phyloP scores from a whole-genome alignment of 2,888 invertebrate genomes.

The Pyrochroa serraticornis region DNA sequence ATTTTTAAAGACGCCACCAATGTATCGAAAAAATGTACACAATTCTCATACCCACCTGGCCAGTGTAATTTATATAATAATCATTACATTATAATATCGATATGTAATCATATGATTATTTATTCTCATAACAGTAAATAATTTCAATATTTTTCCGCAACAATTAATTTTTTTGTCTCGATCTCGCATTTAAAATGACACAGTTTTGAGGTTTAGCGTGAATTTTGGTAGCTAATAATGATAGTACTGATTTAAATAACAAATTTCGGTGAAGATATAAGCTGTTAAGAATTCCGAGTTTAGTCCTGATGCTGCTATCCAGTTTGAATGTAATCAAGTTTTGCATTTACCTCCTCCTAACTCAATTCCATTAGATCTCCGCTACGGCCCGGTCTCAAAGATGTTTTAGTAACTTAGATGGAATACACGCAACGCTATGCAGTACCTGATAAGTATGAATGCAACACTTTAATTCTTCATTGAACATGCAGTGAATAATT shows the following conservation, averaged over 20 bases:
- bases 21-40: slow-evolving; percentile 12
- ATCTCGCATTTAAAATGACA: no score
- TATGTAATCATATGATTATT: slow-evolving; percentile 15
- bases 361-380: not conserved
- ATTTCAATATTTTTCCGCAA: slow-evolving; percentile 12
- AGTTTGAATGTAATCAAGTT: slow-evolving; percentile 9
- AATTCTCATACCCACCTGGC: slow-evolving; percentile 8
- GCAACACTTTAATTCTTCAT: slow-evolving; percentile 7
- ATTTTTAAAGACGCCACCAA: slow-evolving; percentile 8
- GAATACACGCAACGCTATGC: slow-evolving; percentile 5
- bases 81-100: slow-evolving; percentile 7
- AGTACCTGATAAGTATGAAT: not conserved
- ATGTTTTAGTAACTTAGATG: slow-evolving; percentile 9
- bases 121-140: slow-evolving; percentile 18
- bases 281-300: no score
- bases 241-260: no score
- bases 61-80: slow-evolving; percentile 10
- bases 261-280: no score
- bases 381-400: not conserved
- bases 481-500: slow-evolving; percentile 5
- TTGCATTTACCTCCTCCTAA: slow-evolving; percentile 10
- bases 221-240: no score
- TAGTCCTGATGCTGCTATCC: no score
- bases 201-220: no score
- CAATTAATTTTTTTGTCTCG: slow-evolving; percentile 2